Evolutionary conservation across 2,888 invertebrate species (phyloP).

Genomic region (Choristoneura rosaceana): DNA sequence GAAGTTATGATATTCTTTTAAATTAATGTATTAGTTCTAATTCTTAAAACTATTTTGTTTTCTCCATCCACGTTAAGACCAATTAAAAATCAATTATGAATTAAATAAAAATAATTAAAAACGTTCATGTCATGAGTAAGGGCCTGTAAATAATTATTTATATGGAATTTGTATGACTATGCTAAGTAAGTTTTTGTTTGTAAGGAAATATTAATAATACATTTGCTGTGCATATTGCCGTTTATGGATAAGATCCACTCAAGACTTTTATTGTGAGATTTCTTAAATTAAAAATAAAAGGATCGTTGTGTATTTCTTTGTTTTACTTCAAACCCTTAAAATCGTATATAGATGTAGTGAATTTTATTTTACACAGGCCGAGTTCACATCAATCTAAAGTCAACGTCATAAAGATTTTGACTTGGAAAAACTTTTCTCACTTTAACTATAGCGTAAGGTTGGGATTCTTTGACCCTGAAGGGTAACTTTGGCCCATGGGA

Average conservation of each 20-base stretch:
- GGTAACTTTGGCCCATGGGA: no score
- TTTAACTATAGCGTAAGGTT: no score
- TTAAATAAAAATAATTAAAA: neutral
- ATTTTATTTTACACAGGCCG: no score
- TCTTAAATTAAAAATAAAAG: conserved; percentile 76
- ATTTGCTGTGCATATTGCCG: conserved; percentile 82
- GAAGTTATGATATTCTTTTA: neutral
- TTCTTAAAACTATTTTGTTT: neutral
- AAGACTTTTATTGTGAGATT: conserved; percentile 83
- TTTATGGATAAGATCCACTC: conserved; percentile 84
- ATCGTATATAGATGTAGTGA: neutral
- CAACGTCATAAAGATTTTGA: no score
- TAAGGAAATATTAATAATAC: conserved; percentile 58
- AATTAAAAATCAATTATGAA: conserved; percentile 31
- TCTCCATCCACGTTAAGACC: conserved; percentile 16
- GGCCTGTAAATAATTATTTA: conserved; percentile 74
- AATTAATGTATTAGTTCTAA: neutral
- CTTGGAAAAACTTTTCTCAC: no score
- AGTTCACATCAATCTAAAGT: no score
- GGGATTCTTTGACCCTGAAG: no score
- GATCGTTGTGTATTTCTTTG: conserved; percentile 73
- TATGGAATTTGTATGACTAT: conserved; percentile 59
- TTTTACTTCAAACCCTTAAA: conserved; percentile 55
- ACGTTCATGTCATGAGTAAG: conserved; percentile 61
- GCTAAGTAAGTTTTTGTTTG: conserved; percentile 63